Conservation (phyloP, 2,797 vertebrate genomes). For the Argentina silus region DNA sequence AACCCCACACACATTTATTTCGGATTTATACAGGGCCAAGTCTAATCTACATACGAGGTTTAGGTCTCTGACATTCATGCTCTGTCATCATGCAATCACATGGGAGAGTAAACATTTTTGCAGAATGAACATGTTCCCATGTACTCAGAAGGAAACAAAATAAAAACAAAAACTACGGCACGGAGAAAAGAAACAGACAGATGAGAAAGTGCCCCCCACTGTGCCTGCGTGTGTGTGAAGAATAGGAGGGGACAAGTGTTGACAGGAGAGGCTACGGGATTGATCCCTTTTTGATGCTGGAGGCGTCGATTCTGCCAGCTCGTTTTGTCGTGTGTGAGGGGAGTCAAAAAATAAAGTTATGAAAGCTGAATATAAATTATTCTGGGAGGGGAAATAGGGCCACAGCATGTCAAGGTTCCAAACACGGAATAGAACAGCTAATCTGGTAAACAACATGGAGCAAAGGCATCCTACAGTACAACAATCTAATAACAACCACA, state of each 20-base stretch:
- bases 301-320: slow-evolving; percentile 17
- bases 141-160: slow-evolving; percentile 12
- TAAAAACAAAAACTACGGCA: slow-evolving; percentile 9
- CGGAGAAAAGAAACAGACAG: slow-evolving; percentile 25
- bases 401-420: slow-evolving; percentile 12
- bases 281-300: slow-evolving; percentile 14
- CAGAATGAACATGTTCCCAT: slow-evolving; percentile 20
- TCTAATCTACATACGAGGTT: slow-evolving; percentile 22
- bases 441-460: slow-evolving; percentile 23
- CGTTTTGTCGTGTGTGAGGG: slow-evolving; percentile 16
- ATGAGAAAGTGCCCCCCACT: slow-evolving; percentile 43
- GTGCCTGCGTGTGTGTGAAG: slow-evolving; percentile 36
- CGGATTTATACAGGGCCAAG: not conserved
- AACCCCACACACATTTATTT: slow-evolving; percentile 21
- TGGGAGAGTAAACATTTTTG: not conserved
- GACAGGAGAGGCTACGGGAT: slow-evolving; percentile 29
- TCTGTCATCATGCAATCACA: slow-evolving; percentile 24
- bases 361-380: slow-evolving; percentile 32
- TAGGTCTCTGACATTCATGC: slow-evolving; percentile 34
- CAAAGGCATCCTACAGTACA: not conserved
- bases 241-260: slow-evolving; percentile 29
- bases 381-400: slow-evolving; percentile 5
- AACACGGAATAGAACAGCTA: slow-evolving; percentile 7
- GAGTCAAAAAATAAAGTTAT: slow-evolving; percentile 20
- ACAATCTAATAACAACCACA: slow-evolving; percentile 1